Conservation (phyloP, 1,140 invertebrate genomes). For the Stegodyphus mimosarum region DNA sequence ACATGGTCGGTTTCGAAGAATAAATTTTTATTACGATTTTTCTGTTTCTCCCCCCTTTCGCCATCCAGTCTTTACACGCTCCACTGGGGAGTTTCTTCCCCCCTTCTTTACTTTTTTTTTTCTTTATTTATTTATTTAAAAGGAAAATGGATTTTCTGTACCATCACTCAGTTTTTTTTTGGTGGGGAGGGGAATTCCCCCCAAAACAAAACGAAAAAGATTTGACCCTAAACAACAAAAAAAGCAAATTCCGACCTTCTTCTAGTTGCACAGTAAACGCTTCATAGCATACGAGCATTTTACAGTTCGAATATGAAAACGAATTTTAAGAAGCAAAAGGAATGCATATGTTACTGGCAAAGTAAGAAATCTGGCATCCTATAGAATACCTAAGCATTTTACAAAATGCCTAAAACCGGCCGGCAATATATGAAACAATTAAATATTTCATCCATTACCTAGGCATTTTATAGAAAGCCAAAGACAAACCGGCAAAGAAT, state of each 20-base stretch:
- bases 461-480: no score
- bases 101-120: no score
- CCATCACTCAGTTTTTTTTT: background rate
- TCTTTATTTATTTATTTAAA: background rate
- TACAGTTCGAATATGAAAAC: background rate
- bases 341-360: background rate
- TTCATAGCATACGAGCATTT: background rate
- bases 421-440: no score
- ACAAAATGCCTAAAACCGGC: background rate
- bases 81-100: background rate
- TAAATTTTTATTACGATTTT: conserved; percentile 55
- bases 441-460: no score
- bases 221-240: background rate
- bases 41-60: background rate
- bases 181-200: no score
- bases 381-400: background rate
- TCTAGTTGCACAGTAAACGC: background rate
- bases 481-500: background rate
- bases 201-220: background rate
- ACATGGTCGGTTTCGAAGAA: conserved; percentile 47
- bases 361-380: no score
- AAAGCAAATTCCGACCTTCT: background rate
- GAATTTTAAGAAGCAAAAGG: background rate
- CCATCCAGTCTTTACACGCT: conserved; percentile 1
- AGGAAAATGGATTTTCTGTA: background rate